A percentile compares a stretch with the other conserved stretches of the same genome.
phyloP scores from a whole-genome alignment of 1,140 invertebrate genomes.

The Brevipalpus yothersi region DNA sequence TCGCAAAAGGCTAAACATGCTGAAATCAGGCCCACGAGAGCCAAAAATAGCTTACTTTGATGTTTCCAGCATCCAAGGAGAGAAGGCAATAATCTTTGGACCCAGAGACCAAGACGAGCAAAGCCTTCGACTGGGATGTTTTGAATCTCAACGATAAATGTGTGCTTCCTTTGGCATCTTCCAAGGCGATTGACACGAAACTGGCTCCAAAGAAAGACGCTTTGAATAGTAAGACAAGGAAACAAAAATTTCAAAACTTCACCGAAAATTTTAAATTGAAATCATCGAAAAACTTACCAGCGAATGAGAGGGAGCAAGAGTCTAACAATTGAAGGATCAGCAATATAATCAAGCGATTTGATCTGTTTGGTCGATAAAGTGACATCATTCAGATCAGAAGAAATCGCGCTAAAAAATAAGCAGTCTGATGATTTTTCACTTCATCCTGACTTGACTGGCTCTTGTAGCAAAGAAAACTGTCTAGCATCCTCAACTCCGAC shows the following conservation, averaged over 20 bases:
- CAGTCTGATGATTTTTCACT: no score
- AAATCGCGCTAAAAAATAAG: no score
- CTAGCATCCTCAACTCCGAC: no score
- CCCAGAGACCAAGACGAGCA: slow-evolving; percentile 70
- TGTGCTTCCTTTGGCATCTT: slow-evolving; percentile 65
- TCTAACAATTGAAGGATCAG: no score
- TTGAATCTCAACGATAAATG: slow-evolving; percentile 69
- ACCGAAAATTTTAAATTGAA: no score
- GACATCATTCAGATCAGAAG: no score
- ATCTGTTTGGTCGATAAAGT: no score
- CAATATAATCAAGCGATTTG: no score
- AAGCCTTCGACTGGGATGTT: slow-evolving; percentile 46
- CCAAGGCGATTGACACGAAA: slow-evolving; percentile 62
- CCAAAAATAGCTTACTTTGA: slow-evolving; percentile 33
- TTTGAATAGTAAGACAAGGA: slow-evolving; percentile 22
- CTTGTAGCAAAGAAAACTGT: no score
- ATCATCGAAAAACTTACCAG: not conserved
- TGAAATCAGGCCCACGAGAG: not conserved
- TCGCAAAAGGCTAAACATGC: not conserved
- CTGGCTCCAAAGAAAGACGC: slow-evolving; percentile 87
- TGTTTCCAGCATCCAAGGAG: slow-evolving; percentile 37
- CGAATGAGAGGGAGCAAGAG: no score
- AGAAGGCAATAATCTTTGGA: slow-evolving; percentile 78
- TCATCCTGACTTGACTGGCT: no score
- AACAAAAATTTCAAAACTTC: not conserved